Evolutionary conservation across 2,888 invertebrate species (phyloP).

Genomic region (Conus canariensis): DNA sequence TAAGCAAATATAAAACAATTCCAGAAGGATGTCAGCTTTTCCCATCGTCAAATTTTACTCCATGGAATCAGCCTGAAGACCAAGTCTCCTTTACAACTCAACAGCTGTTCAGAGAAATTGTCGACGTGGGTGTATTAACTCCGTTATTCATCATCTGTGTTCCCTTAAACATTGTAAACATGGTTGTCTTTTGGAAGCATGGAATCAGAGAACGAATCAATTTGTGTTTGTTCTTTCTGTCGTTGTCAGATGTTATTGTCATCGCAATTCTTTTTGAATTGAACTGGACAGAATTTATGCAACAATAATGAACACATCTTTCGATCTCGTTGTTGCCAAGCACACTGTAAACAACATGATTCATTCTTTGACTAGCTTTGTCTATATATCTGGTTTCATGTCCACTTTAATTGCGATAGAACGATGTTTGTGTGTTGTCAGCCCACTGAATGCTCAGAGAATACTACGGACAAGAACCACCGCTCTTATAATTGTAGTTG

Average conservation of each 20-base stretch:
- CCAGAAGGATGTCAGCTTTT: conserved; percentile 4
- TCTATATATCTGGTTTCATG: conserved; percentile 3
- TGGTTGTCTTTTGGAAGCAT: neutral
- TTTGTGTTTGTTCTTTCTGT: neutral
- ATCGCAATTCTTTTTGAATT: neutral
- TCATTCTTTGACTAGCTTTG: neutral
- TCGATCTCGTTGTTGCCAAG: neutral
- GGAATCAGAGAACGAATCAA: conserved; percentile 3
- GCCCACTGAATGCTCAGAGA: neutral
- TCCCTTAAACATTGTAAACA: neutral
- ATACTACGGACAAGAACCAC: neutral
- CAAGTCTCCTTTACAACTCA: neutral
- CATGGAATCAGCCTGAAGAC: conserved; percentile 8
- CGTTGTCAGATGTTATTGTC: neutral
- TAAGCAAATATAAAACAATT: neutral
- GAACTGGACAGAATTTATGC: neutral
- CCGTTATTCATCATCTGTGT: neutral
- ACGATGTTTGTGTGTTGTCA: conserved; percentile 7
- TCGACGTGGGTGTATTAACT: neutral
- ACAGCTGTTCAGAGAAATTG: neutral
- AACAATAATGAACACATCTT: neutral
- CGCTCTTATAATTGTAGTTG: neutral
- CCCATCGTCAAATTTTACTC: neutral
- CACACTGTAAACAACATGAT: neutral
- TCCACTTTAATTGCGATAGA: neutral